Base-by-base conservation (phyloP, 1,140 invertebrate species). In the Rhagoletis pomonella region DNA sequence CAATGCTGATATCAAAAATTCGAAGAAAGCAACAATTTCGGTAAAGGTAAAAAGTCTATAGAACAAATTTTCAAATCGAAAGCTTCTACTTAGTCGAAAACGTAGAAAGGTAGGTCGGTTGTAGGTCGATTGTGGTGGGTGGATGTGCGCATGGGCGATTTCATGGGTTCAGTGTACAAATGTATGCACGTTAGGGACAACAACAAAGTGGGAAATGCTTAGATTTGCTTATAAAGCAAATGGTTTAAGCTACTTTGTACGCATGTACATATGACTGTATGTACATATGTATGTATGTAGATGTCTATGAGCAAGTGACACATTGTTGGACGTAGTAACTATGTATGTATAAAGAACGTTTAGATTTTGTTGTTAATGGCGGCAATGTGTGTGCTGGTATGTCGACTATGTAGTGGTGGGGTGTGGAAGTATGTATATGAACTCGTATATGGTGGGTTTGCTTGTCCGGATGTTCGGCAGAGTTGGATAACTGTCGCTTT, bases 311-410 rank as follows among this genome's bases (percentile, higher is more conserved):
- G 44, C 55, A n/a, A 81, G 73, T 81, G n/a, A 47, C 73, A 55
- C 73, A 81, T 81, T 81, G 73, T 81, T 81, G 73, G 47, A 55
- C 73, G 73, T 81, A 81, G 14, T 55, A 67, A 10, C 4, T 67
- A 39, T 17, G 5, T 19, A 19, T 73, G 42, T 12, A 47, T 17
- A n/a, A 55, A 58, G 47, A 7, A 81, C 67, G 5, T 73, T 73
- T 73, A n/a, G 67, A 44, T 81, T 81, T 58, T 7, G 4, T 67
- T 14, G 12, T 7, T 44, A n/a, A 17, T 14, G 67, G 67, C 42
- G 42, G 14, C 42, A 47, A 47, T 44, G 67, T 73, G 67, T 44
- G 67, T 73, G 67, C 42, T 73, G 67, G 67, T 44, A 42, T 42
- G 67, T 6, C 5, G 64, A 7, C 14, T 17, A 73, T 39, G 12